Conservation (phyloP, 2,797 vertebrate species). For the Pogonophryne albipinna region DNA sequence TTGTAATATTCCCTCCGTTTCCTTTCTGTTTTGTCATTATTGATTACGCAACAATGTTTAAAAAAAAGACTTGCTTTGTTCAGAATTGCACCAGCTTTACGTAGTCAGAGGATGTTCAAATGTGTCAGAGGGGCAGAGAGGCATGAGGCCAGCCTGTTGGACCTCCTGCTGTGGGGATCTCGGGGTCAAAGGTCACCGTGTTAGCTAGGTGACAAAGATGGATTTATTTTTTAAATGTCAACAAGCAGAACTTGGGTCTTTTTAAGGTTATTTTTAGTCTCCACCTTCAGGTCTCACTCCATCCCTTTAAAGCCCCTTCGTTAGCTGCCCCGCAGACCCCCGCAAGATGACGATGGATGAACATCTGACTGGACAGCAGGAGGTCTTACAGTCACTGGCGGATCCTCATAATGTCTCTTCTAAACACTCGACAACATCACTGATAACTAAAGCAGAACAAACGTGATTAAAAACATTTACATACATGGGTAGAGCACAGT, state of each 20-base stretch:
- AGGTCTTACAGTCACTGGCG: conserved; percentile 41
- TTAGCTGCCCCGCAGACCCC: conserved; percentile 38
- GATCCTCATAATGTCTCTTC: conserved; percentile 59
- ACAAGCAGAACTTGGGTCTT: neutral
- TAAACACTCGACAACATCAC: neutral
- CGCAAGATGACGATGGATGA: conserved; percentile 67
- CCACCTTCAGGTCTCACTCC: neutral
- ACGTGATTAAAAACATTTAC: conserved; percentile 21
- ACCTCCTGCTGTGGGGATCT: conserved; percentile 61
- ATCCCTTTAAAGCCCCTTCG: neutral
- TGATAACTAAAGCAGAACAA: conserved; percentile 65
- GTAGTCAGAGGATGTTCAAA: conserved; percentile 21
- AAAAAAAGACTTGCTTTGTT: conserved; percentile 66
- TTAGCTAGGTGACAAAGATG: neutral
- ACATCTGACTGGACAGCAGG: conserved; percentile 68
- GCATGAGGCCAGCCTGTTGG: conserved; percentile 71
- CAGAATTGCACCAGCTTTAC: conserved; percentile 41
- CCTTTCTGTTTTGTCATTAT: conserved; percentile 11
- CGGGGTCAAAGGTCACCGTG: conserved; percentile 34
- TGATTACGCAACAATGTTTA: conserved; percentile 46
- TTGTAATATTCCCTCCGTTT: conserved; percentile 31
- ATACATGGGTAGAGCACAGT: conserved; percentile 13
- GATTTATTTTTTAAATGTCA: conserved; percentile 5
- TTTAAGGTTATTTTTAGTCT: neutral
- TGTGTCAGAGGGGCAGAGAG: conserved; percentile 49